Base-by-base conservation (phyloP, 1,140 invertebrate species). In the Drosophila eugracilis region DNA sequence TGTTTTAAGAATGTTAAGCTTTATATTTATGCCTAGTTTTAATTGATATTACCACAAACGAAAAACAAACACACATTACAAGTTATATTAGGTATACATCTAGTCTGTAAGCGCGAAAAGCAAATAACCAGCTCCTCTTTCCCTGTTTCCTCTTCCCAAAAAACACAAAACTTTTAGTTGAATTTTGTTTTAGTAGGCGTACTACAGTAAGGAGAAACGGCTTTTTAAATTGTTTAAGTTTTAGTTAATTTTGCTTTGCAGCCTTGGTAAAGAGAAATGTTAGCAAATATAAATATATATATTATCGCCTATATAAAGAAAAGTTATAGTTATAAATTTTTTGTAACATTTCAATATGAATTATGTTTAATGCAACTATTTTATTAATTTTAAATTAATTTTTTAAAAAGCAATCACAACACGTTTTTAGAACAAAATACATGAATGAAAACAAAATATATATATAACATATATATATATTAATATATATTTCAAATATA, bases 21-120 rank as follows among this genome's bases (percentile, higher is more conserved):
- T 86, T 80, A 77, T 85, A 85, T 85, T 85, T 85, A 85, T 85
- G 81, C 66, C 34, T 85, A 81, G 73, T 81, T 86, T 86, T 85
- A 85, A 57, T 70, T 85, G 69, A 84, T 84, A 85, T 85, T 81
- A 72, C 67, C 70, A 71, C 28, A 62, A 45, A 36, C 39, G 34
- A 55, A 19, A 19, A 62, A 44, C 19, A 39, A 24, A 49, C 54
- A 62, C 22, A 62, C 50, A 62, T 62, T 79, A 55, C 37, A 80
- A 77, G 48, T 72, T 83, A 72, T 55, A 73, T 42, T 67, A 77
- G 52, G 45, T 60, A 22, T 78, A 76, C 48, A 44, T 54, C 24
- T 77, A 77, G 78, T 69, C 48, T 54, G 26, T 80, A 76, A 75
- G 42, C 45, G 41, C 47, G 5, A 22, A 50, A 50, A 50, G 34